These are phyloP conservation scores for Heterohyrax brucei DNA, from an alignment of 2,797 vertebrate species.

Conservation along the genomic window DNA sequence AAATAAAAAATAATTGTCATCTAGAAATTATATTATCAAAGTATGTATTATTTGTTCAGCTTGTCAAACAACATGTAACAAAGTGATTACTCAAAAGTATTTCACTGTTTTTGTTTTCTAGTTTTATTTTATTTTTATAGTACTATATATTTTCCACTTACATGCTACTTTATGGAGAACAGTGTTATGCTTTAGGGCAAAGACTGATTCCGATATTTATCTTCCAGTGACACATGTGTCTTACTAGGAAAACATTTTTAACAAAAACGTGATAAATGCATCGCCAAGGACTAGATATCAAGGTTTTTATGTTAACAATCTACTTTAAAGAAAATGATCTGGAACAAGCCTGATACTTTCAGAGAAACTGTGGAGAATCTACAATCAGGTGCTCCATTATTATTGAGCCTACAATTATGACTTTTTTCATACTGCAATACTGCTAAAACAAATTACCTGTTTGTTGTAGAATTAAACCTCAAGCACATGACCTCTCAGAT, in stretches of 20 bases:
- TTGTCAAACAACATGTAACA: background rate
- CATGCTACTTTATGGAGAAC: background rate
- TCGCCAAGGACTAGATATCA: slow-evolving; percentile 3
- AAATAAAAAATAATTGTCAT: slow-evolving; percentile 18
- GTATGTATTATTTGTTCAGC: background rate
- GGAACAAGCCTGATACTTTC: background rate
- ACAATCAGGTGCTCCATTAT: background rate
- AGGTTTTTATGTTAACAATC: slow-evolving; percentile 30
- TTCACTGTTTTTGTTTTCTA: background rate
- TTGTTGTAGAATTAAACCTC: background rate
- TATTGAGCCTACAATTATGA: background rate
- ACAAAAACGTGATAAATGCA: slow-evolving; percentile 58
- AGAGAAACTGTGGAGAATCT: background rate
- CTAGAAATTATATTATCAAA: slow-evolving; percentile 15
- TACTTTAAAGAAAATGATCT: slow-evolving; percentile 50
- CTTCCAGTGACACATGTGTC: background rate
- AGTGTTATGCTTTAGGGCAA: background rate
- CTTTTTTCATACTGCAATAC: background rate
- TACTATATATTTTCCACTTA: background rate
- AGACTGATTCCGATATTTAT: slow-evolving; percentile 59
- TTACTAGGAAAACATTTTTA: slow-evolving; percentile 61
- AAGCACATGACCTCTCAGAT: background rate
- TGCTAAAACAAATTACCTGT: background rate
- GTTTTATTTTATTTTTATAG: background rate
- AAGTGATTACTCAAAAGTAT: background rate